These are phyloP conservation scores for Antheraea yamamai DNA, from an alignment of 2,888 invertebrate genomes.

Conservation along the genomic window DNA sequence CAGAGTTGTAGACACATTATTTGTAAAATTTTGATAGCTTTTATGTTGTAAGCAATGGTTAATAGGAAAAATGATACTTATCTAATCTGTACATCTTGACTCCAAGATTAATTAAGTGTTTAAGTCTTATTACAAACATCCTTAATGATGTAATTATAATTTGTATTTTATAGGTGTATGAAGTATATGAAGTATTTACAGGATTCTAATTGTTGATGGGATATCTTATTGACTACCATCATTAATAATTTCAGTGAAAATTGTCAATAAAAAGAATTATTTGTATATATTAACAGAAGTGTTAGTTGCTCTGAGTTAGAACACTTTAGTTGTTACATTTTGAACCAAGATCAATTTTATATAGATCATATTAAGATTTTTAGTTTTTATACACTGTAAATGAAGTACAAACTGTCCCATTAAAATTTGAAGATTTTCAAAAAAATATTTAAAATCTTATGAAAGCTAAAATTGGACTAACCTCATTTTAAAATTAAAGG, in stretches of 20 bases:
- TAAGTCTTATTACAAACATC: background rate
- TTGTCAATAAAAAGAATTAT: no score
- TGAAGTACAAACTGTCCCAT: no score
- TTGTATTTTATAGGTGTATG: background rate
- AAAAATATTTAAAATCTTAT: no score
- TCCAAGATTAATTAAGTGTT: background rate
- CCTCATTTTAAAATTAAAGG: no score
- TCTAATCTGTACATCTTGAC: background rate
- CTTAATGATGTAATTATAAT: background rate
- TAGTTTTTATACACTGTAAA: no score
- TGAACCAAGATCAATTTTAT: no score
- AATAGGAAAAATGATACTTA: background rate
- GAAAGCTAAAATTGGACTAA: no score
- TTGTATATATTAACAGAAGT: background rate
- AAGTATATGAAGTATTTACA: background rate
- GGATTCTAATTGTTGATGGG: background rate
- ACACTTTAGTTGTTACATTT: no score
- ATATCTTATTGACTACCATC: background rate
- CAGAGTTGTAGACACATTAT: background rate
- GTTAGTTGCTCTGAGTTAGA: no score
- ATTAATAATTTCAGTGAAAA: background rate
- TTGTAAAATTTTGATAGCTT: background rate
- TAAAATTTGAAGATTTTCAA: no score
- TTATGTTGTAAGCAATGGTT: background rate
- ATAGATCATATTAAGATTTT: no score